These are phyloP conservation scores for Drosophila oshimai DNA, from an alignment of 1,140 invertebrate genomes.

Conservation along the genomic window DNA sequence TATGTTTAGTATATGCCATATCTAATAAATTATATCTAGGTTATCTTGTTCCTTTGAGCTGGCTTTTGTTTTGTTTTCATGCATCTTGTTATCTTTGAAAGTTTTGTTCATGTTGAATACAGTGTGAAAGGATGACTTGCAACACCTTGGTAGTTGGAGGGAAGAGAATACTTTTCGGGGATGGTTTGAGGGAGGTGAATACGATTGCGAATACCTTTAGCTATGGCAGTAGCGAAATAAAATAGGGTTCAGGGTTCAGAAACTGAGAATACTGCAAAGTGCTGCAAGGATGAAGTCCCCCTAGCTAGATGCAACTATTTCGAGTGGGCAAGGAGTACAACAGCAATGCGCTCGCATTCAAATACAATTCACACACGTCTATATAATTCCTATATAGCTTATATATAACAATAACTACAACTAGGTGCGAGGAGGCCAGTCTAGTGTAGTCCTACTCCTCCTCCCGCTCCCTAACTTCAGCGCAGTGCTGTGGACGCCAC, in stretches of 20 bases:
- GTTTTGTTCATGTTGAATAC: slow-evolving; percentile 39
- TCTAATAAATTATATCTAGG: slow-evolving; percentile 52
- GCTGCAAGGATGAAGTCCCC: slow-evolving; percentile 35
- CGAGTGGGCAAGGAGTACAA: slow-evolving; percentile 25
- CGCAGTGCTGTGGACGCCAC: slow-evolving; percentile 76
- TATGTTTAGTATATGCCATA: slow-evolving; percentile 42
- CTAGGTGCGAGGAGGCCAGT: slow-evolving; percentile 20
- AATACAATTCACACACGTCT: slow-evolving; percentile 27
- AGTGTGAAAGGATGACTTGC: slow-evolving; percentile 5
- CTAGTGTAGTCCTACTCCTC: slow-evolving; percentile 17
- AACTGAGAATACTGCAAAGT: slow-evolving; percentile 68
- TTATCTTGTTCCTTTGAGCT: slow-evolving; percentile 67
- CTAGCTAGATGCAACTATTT: slow-evolving; percentile 2
- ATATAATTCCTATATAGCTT: slow-evolving; percentile 38
- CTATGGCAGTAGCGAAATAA: slow-evolving; percentile 72
- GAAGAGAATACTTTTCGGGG: slow-evolving; percentile 57
- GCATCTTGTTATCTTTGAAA: background rate
- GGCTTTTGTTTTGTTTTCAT: slow-evolving; percentile 12
- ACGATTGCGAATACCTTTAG: slow-evolving; percentile 46
- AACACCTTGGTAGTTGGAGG: slow-evolving; percentile 33
- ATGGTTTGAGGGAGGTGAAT: slow-evolving; percentile 22
- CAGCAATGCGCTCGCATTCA: slow-evolving; percentile 59
- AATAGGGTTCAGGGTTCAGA: slow-evolving; percentile 34
- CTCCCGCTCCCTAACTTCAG: slow-evolving; percentile 55
- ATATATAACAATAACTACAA: slow-evolving; percentile 45